Percentiles rank a stretch among this genome's conserved stretches.
These are phyloP conservation scores for Thunnus albacares DNA, from an alignment of 2,797 vertebrate species.

Conservation along the genomic window DNA sequence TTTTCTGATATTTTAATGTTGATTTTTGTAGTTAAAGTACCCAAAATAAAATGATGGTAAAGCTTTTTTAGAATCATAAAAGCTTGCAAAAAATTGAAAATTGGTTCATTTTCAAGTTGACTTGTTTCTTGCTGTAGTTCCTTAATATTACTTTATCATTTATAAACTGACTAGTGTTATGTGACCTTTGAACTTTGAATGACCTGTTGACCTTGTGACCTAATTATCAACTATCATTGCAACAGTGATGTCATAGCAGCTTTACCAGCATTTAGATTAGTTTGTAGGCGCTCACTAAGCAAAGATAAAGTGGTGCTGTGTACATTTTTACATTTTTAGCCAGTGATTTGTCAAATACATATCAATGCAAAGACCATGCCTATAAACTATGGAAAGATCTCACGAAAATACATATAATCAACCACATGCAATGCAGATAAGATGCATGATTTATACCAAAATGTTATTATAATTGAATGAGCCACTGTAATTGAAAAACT, in stretches of 20 bases:
- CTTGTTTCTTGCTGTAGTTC: background rate
- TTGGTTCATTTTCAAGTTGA: background rate
- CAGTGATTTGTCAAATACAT: background rate
- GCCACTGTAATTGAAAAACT: background rate
- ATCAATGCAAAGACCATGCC: background rate
- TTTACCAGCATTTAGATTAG: background rate
- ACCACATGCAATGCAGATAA: background rate
- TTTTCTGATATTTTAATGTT: background rate
- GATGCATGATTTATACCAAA: background rate
- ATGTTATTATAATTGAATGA: background rate
- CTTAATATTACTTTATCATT: background rate
- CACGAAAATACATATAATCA: background rate
- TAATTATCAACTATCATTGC: constrained; percentile 37
- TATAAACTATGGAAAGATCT: background rate
- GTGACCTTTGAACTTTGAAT: constrained; percentile 61
- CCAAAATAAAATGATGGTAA: background rate
- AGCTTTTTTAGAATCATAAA: background rate
- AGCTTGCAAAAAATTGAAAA: background rate
- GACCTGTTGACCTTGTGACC: constrained; percentile 70
- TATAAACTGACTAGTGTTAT: background rate
- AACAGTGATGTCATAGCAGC: background rate
- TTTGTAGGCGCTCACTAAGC: background rate
- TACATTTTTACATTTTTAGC: background rate
- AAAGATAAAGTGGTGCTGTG: background rate
- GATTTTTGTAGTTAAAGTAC: background rate